A percentile compares a stretch with the other conserved stretches of the same genome.
phyloP scores from a whole-genome alignment of 2,113 vertebrate genomes.

The Argyrosomus japonicus region DNA sequence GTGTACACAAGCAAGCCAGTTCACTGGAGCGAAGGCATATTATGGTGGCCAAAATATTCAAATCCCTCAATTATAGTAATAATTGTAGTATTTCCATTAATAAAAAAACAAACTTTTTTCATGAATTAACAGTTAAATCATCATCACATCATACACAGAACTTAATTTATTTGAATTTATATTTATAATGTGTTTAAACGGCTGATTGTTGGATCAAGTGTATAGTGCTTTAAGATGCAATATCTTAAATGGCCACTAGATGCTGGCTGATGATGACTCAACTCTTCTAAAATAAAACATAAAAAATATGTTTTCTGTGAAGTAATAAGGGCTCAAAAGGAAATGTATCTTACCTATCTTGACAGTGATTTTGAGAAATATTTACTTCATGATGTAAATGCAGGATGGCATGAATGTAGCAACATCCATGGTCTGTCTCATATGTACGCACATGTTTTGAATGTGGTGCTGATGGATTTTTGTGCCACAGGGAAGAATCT shows the following conservation, averaged over 20 bases:
- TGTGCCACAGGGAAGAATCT: too few relatives aligned
- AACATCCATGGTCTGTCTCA: too few relatives aligned
- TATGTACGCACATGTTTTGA: not conserved
- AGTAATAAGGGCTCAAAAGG: not conserved
- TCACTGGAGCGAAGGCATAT: not conserved
- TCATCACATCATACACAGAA: not conserved
- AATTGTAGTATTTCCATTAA: not conserved
- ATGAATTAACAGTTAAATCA: not conserved
- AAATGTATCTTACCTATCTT: not conserved
- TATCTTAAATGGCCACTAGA: not conserved
- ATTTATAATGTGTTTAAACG: too few relatives aligned
- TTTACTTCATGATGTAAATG: not conserved
- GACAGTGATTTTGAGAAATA: not conserved
- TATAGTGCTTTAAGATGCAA: not conserved
- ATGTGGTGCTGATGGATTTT: not conserved
- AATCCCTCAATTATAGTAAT: not conserved
- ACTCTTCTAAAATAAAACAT: not conserved
- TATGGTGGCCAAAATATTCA: not conserved
- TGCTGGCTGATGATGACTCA: not conserved
- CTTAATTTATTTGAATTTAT: too few relatives aligned
- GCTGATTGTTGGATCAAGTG: not conserved
- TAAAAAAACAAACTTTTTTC: not conserved
- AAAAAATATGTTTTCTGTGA: not conserved
- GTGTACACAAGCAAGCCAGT: not conserved
- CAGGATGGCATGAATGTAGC: too few relatives aligned